Conservation (phyloP, 2,113 vertebrate genomes). For the Tauraco erythrolophus region DNA sequence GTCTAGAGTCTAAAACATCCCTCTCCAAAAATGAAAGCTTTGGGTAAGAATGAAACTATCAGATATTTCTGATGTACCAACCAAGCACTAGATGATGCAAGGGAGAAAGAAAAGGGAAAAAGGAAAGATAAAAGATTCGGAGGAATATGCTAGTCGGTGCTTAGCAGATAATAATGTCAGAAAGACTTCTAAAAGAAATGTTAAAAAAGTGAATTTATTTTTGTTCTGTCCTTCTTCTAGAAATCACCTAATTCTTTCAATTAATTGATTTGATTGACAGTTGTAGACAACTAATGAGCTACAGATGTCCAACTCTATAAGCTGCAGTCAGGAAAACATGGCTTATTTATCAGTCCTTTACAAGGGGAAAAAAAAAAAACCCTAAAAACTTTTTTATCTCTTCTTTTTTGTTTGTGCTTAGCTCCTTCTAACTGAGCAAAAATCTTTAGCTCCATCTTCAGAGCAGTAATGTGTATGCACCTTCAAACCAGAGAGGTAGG, state of each 20-base stretch:
- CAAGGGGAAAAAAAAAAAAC: not conserved
- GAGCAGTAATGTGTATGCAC: slow-evolving; percentile 47
- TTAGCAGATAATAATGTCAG: not conserved
- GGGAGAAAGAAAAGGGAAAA: not conserved
- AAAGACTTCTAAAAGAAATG: slow-evolving; percentile 10
- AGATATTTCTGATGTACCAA: not conserved
- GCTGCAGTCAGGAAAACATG: slow-evolving; percentile 12
- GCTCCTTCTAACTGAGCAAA: slow-evolving; percentile 48
- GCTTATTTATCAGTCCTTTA: slow-evolving; percentile 50
- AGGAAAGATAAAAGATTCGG: not conserved
- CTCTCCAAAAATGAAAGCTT: not conserved
- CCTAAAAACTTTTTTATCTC: not conserved
- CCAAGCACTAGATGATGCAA: not conserved
- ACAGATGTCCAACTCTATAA: slow-evolving; percentile 55
- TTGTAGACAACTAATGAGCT: slow-evolving; percentile 53
- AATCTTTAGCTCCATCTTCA: slow-evolving; percentile 79
- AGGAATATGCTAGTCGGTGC: not conserved
- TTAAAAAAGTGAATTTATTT: slow-evolving; percentile 28
- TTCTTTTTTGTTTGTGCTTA: slow-evolving; percentile 5
- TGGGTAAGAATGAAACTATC: not conserved
- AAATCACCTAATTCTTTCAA: slow-evolving; percentile 49
- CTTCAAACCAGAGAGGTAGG: not conserved
- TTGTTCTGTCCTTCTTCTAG: slow-evolving; percentile 15
- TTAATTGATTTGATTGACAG: slow-evolving; percentile 65
- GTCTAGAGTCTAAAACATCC: not conserved